Evolutionary conservation across 1,140 invertebrate species (phyloP), one percentile per base, ranked within the genome.

Genomic region (Sogatella furcifera): DNA sequence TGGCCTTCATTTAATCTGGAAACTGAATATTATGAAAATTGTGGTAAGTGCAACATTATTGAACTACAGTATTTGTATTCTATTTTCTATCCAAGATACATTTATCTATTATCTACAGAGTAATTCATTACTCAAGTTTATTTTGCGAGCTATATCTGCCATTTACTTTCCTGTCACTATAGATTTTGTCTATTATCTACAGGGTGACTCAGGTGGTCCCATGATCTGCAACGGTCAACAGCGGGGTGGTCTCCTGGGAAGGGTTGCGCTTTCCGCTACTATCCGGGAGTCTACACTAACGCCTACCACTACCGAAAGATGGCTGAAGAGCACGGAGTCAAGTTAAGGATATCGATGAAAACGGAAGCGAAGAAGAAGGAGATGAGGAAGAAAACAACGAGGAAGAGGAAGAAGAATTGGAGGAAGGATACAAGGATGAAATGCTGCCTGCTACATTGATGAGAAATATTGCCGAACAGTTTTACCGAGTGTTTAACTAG

Each of bases 221-320:
- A 55, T 72, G n/a, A 60, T 70, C 41, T 62, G 58, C 8, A 28
- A 59, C 13, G 65, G 63, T 19, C 43, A 61, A 22, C 63, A 64
- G 70, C 46, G 78, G 78, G 34, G 66, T 79, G 5, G 71, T 77
- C 1, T 78, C 76, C 15, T 79, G 76, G 72, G 79, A 66, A 70
- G 31, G 72, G 71, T 0, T 86, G 84, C 65, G 83, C 75, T 1
- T 63, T 70, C 14, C 69, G 74, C 0, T 68, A 71, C 1, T 72
- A 74, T 55, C 82, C 83, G 0, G 82, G 83, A 0, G 80, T 85
- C 0, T 85, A 84, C 71, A 76, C 77, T 5, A 75, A 77, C 54
- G 74, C 84, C 14, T n/a, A 22, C 17, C 17, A 17, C 17, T 54
- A 54, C 21, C 3, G 14, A 5, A 9, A 21, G 3, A n/a, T 52